Evolutionary conservation across 2,888 invertebrate genomes (phyloP).

Genomic region (Nephrocerus scutellatus): DNA sequence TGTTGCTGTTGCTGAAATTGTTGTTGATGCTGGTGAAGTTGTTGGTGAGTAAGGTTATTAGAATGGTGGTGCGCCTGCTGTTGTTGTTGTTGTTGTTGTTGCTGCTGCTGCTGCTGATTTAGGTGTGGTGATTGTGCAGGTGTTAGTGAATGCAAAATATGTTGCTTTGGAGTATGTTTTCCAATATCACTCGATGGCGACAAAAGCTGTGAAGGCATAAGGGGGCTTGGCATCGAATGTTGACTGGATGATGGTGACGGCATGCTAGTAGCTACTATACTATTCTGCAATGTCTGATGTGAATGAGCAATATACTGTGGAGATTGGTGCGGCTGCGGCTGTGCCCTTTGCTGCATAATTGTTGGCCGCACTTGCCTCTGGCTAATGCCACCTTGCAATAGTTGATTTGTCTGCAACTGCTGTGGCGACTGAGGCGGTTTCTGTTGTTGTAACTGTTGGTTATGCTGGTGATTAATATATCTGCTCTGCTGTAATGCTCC

Average conservation of each 20-base stretch:
- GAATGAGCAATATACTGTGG: slow-evolving; percentile 26
- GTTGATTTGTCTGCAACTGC: slow-evolving; percentile 21
- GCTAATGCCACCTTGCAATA: slow-evolving; percentile 29
- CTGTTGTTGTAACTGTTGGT: too few species aligned
- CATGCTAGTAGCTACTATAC: slow-evolving; percentile 27
- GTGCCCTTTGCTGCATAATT: slow-evolving; percentile 32
- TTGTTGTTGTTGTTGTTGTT: slow-evolving; percentile 30
- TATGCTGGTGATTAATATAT: slow-evolving; percentile 19
- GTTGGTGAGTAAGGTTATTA: slow-evolving; percentile 25
- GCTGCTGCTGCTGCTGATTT: slow-evolving; percentile 28
- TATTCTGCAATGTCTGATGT: too few species aligned
- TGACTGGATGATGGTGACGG: slow-evolving; percentile 42
- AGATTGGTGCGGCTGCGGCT: slow-evolving; percentile 26
- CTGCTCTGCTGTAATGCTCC: slow-evolving; percentile 28
- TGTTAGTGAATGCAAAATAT: too few species aligned
- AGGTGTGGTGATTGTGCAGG: slow-evolving; percentile 30
- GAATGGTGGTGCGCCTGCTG: slow-evolving; percentile 18
- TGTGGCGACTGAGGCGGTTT: slow-evolving; percentile 26
- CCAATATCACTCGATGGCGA: too few species aligned
- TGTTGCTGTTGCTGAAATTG: slow-evolving; percentile 25
- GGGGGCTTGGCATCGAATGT: slow-evolving; percentile 40
- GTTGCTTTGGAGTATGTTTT: too few species aligned
- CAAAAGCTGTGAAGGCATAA: slow-evolving; percentile 30
- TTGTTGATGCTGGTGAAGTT: slow-evolving; percentile 23
- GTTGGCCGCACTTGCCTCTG: slow-evolving; percentile 28